phyloP scores from a whole-genome alignment of 2,113 vertebrate genomes.

The Tonatia bakeri region DNA sequence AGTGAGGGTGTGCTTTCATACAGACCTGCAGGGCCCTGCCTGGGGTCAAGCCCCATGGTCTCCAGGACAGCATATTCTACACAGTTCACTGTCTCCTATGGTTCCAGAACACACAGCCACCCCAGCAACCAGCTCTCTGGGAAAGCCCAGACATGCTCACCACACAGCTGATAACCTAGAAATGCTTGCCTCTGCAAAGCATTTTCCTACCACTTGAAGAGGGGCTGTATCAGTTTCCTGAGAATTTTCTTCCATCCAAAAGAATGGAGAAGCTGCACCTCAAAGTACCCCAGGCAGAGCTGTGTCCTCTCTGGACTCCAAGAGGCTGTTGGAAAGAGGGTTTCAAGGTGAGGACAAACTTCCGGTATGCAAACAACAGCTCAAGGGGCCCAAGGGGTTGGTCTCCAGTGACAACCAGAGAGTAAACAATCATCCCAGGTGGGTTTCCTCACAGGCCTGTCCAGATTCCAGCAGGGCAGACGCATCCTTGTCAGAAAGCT shows the following conservation, averaged over 20 bases:
- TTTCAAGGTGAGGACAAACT: neutral
- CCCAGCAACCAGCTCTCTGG: neutral
- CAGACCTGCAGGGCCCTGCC: neutral
- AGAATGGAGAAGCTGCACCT: neutral
- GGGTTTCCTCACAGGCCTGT: neutral
- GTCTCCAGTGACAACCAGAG: neutral
- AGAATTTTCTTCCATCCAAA: neutral
- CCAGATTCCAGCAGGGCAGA: neutral
- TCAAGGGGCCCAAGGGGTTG: neutral
- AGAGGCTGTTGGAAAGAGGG: neutral
- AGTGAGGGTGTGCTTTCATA: accelerated
- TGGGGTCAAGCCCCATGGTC: neutral
- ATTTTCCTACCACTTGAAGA: neutral
- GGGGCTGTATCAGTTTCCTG: neutral
- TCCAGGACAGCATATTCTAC: neutral
- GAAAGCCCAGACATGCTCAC: neutral
- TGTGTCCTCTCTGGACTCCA: neutral
- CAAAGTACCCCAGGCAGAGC: neutral
- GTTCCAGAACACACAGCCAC: neutral
- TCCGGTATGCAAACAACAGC: neutral
- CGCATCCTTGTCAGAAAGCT: neutral
- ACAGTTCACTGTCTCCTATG: accelerated
- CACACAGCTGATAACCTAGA: neutral
- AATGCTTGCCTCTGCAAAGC: neutral
- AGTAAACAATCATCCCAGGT: neutral